phyloP scores from a whole-genome alignment of 2,797 vertebrate genomes.

The Epinephelus coioides region DNA sequence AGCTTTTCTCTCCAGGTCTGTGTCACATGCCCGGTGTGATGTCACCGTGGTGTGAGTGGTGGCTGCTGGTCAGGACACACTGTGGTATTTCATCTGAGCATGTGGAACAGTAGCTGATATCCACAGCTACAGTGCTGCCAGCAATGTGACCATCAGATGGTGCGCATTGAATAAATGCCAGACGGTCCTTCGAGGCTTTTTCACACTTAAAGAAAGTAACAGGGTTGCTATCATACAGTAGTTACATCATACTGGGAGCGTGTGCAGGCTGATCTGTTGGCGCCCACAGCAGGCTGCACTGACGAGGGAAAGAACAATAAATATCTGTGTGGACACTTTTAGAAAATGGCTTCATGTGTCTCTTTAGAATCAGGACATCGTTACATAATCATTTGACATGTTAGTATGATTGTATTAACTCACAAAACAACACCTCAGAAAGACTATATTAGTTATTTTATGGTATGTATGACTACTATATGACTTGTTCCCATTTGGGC shows the following conservation, averaged over 20 bases:
- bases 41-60: background rate
- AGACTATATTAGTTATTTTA: too few species aligned
- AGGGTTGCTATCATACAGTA: background rate
- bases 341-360: background rate
- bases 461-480: too few species aligned
- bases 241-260: background rate
- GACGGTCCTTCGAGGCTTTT: background rate
- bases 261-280: background rate
- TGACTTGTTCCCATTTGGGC: background rate
- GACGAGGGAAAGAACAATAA: background rate
- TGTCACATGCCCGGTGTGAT: constrained; percentile 26
- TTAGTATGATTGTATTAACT: background rate
- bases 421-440: background rate
- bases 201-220: constrained; percentile 33
- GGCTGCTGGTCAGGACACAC: background rate
- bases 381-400: background rate
- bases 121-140: background rate
- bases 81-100: constrained; percentile 21
- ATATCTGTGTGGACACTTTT: background rate
- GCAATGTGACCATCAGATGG: constrained; percentile 18
- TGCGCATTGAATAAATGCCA: background rate
- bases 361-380: background rate
- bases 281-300: background rate
- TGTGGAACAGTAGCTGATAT: constrained; percentile 9
- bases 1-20: background rate